A percentile compares a stretch with the other conserved stretches of the same genome.
phyloP scores from a whole-genome alignment of 2,888 invertebrate genomes.

The Synergus itoensis region DNA sequence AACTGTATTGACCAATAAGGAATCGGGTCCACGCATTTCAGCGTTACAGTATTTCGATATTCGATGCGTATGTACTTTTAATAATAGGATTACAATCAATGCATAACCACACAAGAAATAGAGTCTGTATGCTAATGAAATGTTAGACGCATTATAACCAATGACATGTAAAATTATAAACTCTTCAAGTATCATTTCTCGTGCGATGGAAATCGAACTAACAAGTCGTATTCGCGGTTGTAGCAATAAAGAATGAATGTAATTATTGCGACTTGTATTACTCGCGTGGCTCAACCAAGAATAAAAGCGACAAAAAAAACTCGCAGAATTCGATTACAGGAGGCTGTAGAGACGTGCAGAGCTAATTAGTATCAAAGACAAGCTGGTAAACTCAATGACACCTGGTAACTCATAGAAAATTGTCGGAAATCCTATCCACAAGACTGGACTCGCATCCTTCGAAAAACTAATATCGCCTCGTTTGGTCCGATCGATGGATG shows the following conservation, averaged over 20 bases:
- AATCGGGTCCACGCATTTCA: no score
- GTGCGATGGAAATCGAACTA: conserved; percentile 8
- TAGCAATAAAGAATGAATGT: conserved; percentile 20
- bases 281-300: background rate
- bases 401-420: conserved; percentile 28
- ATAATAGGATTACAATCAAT: background rate
- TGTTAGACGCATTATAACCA: conserved; percentile 29
- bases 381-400: conserved; percentile 20
- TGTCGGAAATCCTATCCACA: conserved; percentile 19
- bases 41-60: no score
- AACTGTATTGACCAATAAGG: no score
- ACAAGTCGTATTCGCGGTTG: background rate
- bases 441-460: conserved; percentile 54
- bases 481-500: conserved; percentile 59
- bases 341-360: background rate
- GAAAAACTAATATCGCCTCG: conserved; percentile 60
- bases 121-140: conserved; percentile 8
- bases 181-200: background rate
- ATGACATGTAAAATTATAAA: conserved; percentile 26
- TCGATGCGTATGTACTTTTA: no score
- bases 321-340: conserved; percentile 19
- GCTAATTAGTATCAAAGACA: conserved; percentile 37
- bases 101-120: conserved; percentile 9
- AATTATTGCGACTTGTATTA: conserved; percentile 24
- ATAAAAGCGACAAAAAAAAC: background rate